A percentile compares a stretch with the other conserved stretches of the same genome.
Conservation (phyloP, 2,888 invertebrate species). For the Troilus luridus region DNA sequence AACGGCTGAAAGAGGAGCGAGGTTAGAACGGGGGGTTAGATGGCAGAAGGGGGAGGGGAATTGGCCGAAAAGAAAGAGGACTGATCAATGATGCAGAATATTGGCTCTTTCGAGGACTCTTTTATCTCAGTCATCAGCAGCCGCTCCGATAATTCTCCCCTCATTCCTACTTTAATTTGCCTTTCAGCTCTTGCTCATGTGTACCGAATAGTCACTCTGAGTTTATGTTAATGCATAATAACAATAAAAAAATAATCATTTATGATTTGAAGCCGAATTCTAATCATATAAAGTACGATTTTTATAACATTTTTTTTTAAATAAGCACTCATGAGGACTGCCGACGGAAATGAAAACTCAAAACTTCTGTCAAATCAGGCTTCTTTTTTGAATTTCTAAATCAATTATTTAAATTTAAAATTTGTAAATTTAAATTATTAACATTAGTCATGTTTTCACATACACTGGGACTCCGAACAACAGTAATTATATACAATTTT, state of each 20-base stretch:
- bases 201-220: neutral
- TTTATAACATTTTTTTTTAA: too few relatives aligned
- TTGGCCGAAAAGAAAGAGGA: neutral
- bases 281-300: too few relatives aligned
- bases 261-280: too few relatives aligned
- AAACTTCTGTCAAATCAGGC: neutral
- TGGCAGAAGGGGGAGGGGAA: too few relatives aligned
- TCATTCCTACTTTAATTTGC: neutral
- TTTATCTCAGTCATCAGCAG: slow-evolving; percentile 44
- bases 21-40: neutral
- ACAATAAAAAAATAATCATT: too few relatives aligned
- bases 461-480: too few relatives aligned
- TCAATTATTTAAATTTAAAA: neutral
- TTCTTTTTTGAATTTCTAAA: neutral
- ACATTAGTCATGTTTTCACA: too few relatives aligned
- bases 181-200: neutral
- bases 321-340: too few relatives aligned
- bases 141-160: neutral
- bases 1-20: slow-evolving; percentile 8
- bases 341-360: too few relatives aligned
- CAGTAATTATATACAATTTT: too few relatives aligned
- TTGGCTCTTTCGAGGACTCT: slow-evolving; percentile 54
- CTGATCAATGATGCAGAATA: slow-evolving; percentile 57
- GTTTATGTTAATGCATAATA: neutral
- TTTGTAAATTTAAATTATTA: too few relatives aligned